Evolutionary conservation across 2,888 invertebrate genomes (phyloP).

Genomic region (Herminia tarsipennalis): DNA sequence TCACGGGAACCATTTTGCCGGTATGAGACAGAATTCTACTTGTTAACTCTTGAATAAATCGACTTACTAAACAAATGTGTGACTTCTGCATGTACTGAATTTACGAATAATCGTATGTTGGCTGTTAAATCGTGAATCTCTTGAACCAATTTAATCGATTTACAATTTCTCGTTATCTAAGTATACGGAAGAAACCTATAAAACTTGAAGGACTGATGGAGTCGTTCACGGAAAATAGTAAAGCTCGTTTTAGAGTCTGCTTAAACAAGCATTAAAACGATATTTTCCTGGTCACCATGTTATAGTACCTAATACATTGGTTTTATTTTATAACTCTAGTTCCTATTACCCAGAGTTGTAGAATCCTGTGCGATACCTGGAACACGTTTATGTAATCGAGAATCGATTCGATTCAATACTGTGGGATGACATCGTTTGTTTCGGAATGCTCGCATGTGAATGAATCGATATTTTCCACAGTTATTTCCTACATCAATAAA

Average conservation of each 20-base stretch:
- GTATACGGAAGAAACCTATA: constrained; percentile 33
- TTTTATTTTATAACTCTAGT: constrained; percentile 61
- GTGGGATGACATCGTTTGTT: constrained; percentile 37
- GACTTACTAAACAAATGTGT: too few relatives aligned
- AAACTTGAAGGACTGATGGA: constrained; percentile 30
- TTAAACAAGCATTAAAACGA: constrained; percentile 49
- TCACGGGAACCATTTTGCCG: too few relatives aligned
- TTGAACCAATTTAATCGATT: constrained; percentile 24
- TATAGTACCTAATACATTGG: constrained; percentile 54
- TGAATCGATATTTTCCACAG: constrained; percentile 20
- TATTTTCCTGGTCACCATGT: constrained; percentile 55
- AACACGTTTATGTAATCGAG: constrained; percentile 51
- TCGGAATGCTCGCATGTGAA: constrained; percentile 28
- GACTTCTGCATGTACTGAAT: too few relatives aligned
- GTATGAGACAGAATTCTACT: too few relatives aligned
- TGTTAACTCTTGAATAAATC: too few relatives aligned
- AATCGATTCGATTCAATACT: constrained; percentile 44
- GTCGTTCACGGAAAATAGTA: constrained; percentile 42
- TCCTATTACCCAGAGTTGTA: constrained; percentile 52
- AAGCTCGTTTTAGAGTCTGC: constrained; percentile 45
- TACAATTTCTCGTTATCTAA: constrained; percentile 26
- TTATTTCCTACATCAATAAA: constrained; percentile 21
- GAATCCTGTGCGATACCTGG: constrained; percentile 51
- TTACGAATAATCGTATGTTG: constrained; percentile 18
- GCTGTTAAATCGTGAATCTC: constrained; percentile 17